phyloP scores from a whole-genome alignment of 2,113 vertebrate genomes.

The Tamias sibiricus region DNA sequence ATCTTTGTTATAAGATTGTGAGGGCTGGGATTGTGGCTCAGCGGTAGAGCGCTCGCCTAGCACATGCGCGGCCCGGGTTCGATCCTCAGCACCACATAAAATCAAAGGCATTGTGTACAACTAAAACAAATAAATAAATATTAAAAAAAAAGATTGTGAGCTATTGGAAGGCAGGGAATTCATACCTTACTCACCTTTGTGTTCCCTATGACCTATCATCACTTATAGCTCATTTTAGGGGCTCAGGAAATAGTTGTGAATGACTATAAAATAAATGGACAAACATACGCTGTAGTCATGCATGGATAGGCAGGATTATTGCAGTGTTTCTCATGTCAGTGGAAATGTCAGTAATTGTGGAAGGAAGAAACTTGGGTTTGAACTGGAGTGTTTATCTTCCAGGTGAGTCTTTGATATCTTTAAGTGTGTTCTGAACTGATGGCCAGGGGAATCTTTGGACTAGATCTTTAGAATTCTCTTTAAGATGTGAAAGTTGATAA shows the following conservation, averaged over 20 bases:
- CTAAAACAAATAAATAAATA: too few relatives aligned
- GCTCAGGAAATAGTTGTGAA: background rate
- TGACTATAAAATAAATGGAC: background rate
- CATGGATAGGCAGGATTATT: background rate
- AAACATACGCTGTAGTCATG: background rate
- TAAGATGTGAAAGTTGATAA: constrained; percentile 1
- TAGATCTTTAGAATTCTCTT: background rate
- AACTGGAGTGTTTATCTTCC: background rate
- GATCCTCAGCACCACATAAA: too few relatives aligned
- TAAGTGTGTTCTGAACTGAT: background rate
- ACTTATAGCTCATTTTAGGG: background rate
- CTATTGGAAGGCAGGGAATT: background rate
- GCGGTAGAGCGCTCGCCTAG: too few relatives aligned
- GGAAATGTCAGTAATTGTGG: background rate
- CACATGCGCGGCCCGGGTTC: too few relatives aligned
- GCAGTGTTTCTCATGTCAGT: background rate
- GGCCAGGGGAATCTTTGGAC: background rate
- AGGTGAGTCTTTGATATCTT: background rate
- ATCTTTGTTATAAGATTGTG: background rate
- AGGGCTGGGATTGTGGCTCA: too few relatives aligned
- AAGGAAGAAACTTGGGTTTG: background rate
- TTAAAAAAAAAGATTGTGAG: too few relatives aligned
- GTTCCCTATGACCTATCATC: background rate
- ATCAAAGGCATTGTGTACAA: too few relatives aligned
- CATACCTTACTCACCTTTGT: background rate